Conservation (phyloP, 2,888 invertebrate species). For the Ochropleura leucogaster region DNA sequence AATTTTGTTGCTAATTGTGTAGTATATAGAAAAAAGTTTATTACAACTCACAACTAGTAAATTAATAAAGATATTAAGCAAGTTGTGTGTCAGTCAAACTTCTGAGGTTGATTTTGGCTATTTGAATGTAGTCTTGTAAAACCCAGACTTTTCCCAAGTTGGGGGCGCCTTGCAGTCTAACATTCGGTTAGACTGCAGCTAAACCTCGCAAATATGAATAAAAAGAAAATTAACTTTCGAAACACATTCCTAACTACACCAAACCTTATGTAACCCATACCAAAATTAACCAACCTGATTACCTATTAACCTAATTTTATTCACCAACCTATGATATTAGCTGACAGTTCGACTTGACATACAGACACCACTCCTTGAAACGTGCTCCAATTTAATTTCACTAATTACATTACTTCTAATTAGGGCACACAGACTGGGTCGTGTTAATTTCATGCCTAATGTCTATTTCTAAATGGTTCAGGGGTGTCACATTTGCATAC, state of each 20-base stretch:
- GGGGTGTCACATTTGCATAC: not conserved
- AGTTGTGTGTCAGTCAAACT: too few species aligned
- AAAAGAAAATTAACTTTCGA: too few species aligned
- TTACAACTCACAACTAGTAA: too few species aligned
- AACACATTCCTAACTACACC: not conserved
- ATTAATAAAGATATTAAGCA: too few species aligned
- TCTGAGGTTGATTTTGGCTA: too few species aligned
- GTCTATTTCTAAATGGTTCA: slow-evolving; percentile 3
- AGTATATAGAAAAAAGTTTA: too few species aligned
- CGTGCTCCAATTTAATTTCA: slow-evolving; percentile 40
- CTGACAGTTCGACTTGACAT: slow-evolving; percentile 20
- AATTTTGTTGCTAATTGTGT: too few species aligned
- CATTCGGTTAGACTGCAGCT: too few species aligned
- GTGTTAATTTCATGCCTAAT: slow-evolving; percentile 36
- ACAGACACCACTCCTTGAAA: slow-evolving; percentile 45
- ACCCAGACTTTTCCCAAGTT: too few species aligned
- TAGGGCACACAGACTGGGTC: slow-evolving; percentile 30
- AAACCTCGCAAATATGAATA: too few species aligned
- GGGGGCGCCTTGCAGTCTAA: too few species aligned
- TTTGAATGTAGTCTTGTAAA: too few species aligned
- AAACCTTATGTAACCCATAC: not conserved
- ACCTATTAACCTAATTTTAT: slow-evolving; percentile 7
- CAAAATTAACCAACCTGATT: slow-evolving; percentile 1
- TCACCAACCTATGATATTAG: not conserved
- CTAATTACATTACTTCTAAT: slow-evolving; percentile 62